These are phyloP conservation scores for Athalia rosae DNA, from an alignment of 2,888 invertebrate species.

Conservation along the genomic window DNA sequence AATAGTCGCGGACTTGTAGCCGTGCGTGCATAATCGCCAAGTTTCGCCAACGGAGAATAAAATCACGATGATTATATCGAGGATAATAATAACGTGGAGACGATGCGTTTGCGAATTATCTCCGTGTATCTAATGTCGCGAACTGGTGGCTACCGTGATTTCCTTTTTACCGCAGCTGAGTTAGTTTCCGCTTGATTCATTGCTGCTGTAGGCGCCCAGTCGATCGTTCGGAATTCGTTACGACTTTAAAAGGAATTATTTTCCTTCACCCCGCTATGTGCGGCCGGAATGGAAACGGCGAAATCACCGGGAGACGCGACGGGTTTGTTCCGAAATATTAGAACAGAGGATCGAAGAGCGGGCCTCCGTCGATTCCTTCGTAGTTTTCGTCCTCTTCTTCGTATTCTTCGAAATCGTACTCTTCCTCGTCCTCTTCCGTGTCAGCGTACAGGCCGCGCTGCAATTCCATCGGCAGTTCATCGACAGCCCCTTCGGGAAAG, in stretches of 20 bases:
- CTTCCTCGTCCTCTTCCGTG: constrained; percentile 51
- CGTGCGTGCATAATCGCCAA: constrained; percentile 13
- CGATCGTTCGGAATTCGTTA: neutral
- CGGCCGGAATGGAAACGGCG: no score
- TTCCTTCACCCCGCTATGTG: no score
- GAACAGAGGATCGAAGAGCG: constrained; percentile 1
- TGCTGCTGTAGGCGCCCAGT: neutral
- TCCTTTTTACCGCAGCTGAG: neutral
- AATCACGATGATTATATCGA: neutral
- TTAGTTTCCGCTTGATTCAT: constrained; percentile 35
- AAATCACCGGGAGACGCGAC: neutral
- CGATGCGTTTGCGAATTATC: no score
- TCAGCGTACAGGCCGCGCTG: constrained; percentile 46
- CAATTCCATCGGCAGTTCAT: constrained; percentile 48
- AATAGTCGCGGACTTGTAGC: neutral
- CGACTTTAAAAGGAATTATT: neutral
- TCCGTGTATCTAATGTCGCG: neutral
- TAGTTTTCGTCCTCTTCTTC: neutral
- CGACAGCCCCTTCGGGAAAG: constrained; percentile 78
- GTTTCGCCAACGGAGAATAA: neutral
- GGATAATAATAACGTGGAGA: no score
- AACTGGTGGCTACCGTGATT: neutral
- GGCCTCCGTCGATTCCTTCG: neutral
- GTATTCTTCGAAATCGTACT: constrained; percentile 47
- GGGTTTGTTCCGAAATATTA: neutral